phyloP scores from a whole-genome alignment of 1,140 invertebrate species.

The Drosophila willistoni region DNA sequence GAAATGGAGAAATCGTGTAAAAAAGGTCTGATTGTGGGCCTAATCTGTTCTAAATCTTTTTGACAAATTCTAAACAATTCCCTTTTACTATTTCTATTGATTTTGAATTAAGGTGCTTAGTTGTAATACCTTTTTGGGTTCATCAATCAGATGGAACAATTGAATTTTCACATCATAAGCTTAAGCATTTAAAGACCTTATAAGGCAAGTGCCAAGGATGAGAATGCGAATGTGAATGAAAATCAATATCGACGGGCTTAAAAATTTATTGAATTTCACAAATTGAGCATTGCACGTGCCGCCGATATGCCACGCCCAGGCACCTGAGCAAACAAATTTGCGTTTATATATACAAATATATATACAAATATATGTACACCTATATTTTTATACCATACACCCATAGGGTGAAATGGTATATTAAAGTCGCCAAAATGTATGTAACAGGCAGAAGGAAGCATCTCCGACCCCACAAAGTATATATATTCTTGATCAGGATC shows the following conservation, averaged over 20 bases:
- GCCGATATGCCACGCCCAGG: conserved; percentile 47
- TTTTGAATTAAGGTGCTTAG: conserved; percentile 3
- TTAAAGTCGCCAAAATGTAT: too few species aligned
- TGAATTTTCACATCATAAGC: conserved; percentile 55
- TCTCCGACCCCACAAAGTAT: too few species aligned
- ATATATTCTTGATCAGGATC: too few species aligned
- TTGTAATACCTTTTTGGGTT: conserved; percentile 1
- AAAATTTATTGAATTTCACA: conserved; percentile 59
- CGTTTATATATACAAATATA: background rate
- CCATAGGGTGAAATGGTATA: too few species aligned
- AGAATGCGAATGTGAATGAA: conserved; percentile 15
- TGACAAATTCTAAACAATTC: background rate
- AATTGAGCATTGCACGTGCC: conserved; percentile 18
- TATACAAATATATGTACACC: background rate
- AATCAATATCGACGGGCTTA: conserved; percentile 47
- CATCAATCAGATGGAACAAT: conserved; percentile 31
- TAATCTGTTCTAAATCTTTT: background rate
- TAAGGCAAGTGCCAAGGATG: conserved; percentile 2
- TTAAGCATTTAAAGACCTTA: conserved; percentile 49
- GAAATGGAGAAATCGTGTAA: background rate
- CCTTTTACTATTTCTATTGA: background rate
- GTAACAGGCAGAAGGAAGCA: too few species aligned
- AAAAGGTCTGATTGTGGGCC: background rate
- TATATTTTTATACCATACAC: too few species aligned
- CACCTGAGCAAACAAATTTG: conserved; percentile 66